Evolutionary conservation across 2,113 vertebrate genomes (phyloP).

Genomic region (Ondatra zibethicus): DNA sequence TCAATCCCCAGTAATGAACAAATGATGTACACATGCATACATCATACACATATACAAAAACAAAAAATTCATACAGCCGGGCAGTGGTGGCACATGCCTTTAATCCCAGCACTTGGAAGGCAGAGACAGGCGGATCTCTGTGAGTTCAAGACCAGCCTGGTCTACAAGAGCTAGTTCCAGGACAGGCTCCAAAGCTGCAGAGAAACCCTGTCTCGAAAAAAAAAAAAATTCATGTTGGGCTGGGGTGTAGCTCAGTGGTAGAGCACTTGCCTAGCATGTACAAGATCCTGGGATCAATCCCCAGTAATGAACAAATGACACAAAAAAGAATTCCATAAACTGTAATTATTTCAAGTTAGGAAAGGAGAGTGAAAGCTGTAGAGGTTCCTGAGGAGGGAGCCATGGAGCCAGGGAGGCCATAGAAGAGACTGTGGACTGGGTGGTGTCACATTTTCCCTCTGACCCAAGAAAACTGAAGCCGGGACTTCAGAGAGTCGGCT

Average conservation of each 20-base stretch:
- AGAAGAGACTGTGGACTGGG: not conserved
- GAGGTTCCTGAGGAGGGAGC: not conserved
- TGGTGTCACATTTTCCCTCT: not conserved
- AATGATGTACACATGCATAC: not conserved
- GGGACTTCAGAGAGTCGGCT: not conserved
- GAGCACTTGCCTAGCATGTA: not conserved
- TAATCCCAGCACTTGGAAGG: no score
- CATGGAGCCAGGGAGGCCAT: not conserved
- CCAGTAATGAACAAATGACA: not conserved
- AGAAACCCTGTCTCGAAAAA: no score
- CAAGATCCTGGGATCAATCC: not conserved
- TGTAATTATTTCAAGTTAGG: not conserved
- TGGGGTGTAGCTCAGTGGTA: not conserved
- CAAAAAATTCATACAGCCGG: not conserved
- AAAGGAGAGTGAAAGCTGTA: not conserved
- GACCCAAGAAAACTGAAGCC: not conserved
- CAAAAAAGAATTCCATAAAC: not conserved
- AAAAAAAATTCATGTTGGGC: not conserved
- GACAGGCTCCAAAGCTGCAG: no score
- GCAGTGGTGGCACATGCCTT: no score
- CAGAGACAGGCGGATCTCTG: no score
- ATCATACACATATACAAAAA: not conserved
- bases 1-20: not conserved
- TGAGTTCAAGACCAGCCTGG: no score
- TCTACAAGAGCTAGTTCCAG: no score